A percentile compares a stretch with the other conserved stretches of the same genome.
phyloP scores from a whole-genome alignment of 1,140 invertebrate species.

The Sminthurinus signatus region DNA sequence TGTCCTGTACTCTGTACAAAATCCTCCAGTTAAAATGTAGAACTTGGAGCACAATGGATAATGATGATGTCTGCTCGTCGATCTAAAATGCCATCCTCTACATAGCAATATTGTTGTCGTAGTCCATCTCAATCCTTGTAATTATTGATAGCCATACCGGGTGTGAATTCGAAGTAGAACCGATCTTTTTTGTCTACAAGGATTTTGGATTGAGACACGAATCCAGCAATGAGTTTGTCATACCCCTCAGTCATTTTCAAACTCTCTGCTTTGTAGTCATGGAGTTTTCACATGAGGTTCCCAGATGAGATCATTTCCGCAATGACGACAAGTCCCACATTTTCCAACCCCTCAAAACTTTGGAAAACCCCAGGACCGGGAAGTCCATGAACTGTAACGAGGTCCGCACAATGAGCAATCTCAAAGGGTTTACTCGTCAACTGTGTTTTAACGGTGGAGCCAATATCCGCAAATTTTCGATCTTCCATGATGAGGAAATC shows the following conservation, averaged over 20 bases:
- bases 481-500: conserved; percentile 94
- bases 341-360: conserved; percentile 50
- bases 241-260: conserved; percentile 57
- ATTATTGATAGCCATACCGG: conserved; percentile 65
- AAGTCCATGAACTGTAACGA: conserved; percentile 81
- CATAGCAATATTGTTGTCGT: conserved; percentile 75
- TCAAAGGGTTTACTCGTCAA: conserved; percentile 67
- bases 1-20: no score
- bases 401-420: conserved; percentile 78
- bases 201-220: conserved; percentile 75
- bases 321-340: conserved; percentile 54
- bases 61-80: conserved; percentile 86
- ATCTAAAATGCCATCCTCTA: conserved; percentile 67
- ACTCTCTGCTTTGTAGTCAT: conserved; percentile 47
- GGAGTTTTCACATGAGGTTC: conserved; percentile 59
- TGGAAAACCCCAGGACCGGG: conserved; percentile 75
- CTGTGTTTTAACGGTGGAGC: conserved; percentile 80
- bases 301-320: conserved; percentile 81
- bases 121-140: conserved; percentile 50
- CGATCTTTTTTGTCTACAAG: conserved; percentile 51
- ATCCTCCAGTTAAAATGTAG: no score
- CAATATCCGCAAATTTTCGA: conserved; percentile 95
- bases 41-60: no score
- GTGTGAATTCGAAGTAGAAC: conserved; percentile 76
- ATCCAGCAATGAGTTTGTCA: conserved; percentile 66